Evolutionary conservation across 2,888 invertebrate species (phyloP).

Genomic region (Papilio elwesi): DNA sequence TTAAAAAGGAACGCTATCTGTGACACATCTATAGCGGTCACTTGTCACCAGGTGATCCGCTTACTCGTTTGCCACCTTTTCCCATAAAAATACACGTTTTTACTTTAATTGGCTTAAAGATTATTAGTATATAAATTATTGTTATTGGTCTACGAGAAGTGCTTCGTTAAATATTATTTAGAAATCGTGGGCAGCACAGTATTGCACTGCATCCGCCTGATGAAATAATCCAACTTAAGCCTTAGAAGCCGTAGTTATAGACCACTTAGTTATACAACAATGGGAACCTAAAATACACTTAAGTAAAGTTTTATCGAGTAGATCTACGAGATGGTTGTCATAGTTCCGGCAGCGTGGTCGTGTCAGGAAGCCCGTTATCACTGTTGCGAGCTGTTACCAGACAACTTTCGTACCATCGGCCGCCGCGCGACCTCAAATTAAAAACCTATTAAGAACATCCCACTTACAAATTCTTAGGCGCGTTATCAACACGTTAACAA

Average conservation of each 20-base stretch:
- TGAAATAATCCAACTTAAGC: too few relatives aligned
- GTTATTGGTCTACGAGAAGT: too few relatives aligned
- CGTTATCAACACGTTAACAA: conserved; percentile 4
- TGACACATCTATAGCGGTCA: too few relatives aligned
- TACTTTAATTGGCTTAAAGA: too few relatives aligned
- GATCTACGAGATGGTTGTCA: conserved; percentile 37
- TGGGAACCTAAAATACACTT: conserved; percentile 19
- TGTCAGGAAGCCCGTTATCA: conserved; percentile 62
- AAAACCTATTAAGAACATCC: conserved; percentile 67
- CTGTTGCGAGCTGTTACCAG: conserved; percentile 56
- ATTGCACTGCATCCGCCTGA: too few relatives aligned
- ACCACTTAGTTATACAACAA: conserved; percentile 2
- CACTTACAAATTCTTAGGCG: conserved; percentile 40
- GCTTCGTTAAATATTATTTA: too few relatives aligned
- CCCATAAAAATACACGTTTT: too few relatives aligned
- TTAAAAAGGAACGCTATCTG: too few relatives aligned
- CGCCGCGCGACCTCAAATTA: conserved; percentile 60
- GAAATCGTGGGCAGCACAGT: too few relatives aligned
- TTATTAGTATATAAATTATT: too few relatives aligned
- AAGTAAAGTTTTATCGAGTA: conserved; percentile 18
- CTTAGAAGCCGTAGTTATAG: neutral
- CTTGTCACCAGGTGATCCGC: too few relatives aligned
- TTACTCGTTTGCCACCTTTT: too few relatives aligned
- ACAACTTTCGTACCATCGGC: conserved; percentile 51
- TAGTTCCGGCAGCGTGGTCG: conserved; percentile 46